Evolutionary conservation across 2,888 invertebrate genomes (phyloP).

Genomic region (Ernsta delagoae): DNA sequence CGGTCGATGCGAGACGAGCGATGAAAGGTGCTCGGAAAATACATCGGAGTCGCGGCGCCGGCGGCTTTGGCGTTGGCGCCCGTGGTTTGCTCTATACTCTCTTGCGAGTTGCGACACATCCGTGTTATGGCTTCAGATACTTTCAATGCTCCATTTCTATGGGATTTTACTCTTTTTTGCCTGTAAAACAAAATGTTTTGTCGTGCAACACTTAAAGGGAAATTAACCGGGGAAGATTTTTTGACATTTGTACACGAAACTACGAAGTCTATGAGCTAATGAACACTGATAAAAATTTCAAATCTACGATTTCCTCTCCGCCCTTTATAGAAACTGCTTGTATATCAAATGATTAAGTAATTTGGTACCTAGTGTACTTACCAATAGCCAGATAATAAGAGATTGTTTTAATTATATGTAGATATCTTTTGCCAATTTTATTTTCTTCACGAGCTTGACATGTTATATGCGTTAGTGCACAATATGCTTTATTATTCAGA

Average conservation of each 20-base stretch:
- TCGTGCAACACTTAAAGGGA: not conserved
- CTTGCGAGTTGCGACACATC: conserved; percentile 57
- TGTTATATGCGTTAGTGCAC: not conserved
- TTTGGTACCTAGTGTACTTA: too few relatives aligned
- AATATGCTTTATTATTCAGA: not conserved
- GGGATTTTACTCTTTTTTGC: conserved; percentile 34
- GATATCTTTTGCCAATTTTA: too few relatives aligned
- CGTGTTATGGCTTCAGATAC: conserved; percentile 44
- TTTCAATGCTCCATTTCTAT: conserved; percentile 33
- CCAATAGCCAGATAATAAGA: too few relatives aligned
- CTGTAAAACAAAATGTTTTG: conserved; percentile 18
- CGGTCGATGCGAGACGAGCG: conserved; percentile 82
- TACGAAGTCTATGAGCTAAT: too few relatives aligned
- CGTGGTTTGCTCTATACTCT: conserved; percentile 45
- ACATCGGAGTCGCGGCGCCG: conserved; percentile 63
- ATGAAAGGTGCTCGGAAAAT: conserved; percentile 83
- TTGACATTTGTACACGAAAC: not conserved
- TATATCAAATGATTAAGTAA: too few relatives aligned
- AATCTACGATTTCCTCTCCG: too few relatives aligned
- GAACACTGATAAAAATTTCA: too few relatives aligned
- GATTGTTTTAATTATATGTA: too few relatives aligned
- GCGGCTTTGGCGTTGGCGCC: conserved; percentile 52
- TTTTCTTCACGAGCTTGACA: too few relatives aligned
- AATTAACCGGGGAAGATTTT: not conserved
- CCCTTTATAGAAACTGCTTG: too few relatives aligned